phyloP scores from a whole-genome alignment of 2,113 vertebrate species.

The Apistogramma diplotaenia region DNA sequence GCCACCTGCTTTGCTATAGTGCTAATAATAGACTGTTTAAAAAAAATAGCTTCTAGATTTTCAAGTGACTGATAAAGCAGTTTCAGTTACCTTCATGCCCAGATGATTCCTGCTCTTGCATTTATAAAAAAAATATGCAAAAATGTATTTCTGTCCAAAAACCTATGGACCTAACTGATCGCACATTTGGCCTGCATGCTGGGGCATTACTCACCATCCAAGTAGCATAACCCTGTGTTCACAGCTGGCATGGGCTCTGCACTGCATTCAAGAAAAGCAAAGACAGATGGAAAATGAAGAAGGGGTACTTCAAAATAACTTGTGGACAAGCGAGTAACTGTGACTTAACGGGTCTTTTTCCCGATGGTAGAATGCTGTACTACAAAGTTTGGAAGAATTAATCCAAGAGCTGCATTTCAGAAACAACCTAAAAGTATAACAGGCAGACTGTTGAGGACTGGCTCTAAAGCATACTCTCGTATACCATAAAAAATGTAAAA shows the following conservation, averaged over 20 bases:
- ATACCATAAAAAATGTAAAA: too few relatives aligned
- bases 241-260: not conserved
- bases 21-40: not conserved
- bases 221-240: not conserved
- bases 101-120: rapidly evolving
- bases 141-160: not conserved
- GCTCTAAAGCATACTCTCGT: too few relatives aligned
- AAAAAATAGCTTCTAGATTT: rapidly evolving
- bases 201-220: too few relatives aligned
- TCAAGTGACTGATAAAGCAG: not conserved
- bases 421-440: too few relatives aligned
- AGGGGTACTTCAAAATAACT: not conserved
- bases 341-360: not conserved
- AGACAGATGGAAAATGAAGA: not conserved
- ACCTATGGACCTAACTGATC: not conserved
- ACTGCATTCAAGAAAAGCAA: not conserved
- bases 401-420: too few relatives aligned
- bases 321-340: rapidly evolving
- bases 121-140: not conserved
- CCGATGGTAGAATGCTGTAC: too few relatives aligned
- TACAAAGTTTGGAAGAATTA: too few relatives aligned
- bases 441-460: too few relatives aligned
- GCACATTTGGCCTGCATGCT: too few relatives aligned
- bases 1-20: not conserved
- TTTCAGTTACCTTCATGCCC: not conserved